A percentile compares a stretch with the other conserved stretches of the same genome.
Conservation (phyloP, 2,888 invertebrate genomes). For the Drosophila nr. fundita region DNA sequence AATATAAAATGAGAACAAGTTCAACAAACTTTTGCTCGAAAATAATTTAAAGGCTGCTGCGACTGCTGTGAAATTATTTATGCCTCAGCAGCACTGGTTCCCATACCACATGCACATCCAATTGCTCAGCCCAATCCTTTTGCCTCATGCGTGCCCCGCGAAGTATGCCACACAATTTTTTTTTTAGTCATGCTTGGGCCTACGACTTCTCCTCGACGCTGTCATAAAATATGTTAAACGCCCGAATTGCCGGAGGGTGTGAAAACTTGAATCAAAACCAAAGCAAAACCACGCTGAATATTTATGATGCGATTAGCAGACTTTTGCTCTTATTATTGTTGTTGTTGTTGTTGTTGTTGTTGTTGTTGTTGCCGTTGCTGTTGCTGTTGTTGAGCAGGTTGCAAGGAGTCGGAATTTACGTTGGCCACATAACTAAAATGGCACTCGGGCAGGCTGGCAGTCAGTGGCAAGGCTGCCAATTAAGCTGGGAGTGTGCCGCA, state of each 20-base stretch:
- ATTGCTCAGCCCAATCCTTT: conserved; percentile 54
- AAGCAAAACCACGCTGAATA: conserved; percentile 73
- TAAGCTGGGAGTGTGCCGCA: conserved; percentile 75
- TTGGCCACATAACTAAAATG: conserved; percentile 57
- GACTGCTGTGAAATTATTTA: conserved; percentile 58
- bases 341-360: conserved; percentile 8
- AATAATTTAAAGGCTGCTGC: conserved; percentile 62
- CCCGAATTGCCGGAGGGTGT: conserved; percentile 75
- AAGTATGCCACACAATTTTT: conserved; percentile 68
- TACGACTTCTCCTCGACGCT: conserved; percentile 20
- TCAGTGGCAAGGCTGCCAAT: conserved; percentile 67
- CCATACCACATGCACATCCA: conserved; percentile 36
- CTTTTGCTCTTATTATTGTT: conserved; percentile 31
- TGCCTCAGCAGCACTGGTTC: conserved; percentile 25
- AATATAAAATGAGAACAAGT: conserved; percentile 52
- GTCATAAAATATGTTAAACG: conserved; percentile 79
- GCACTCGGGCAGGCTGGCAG: conserved; percentile 16
- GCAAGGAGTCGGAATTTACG: conserved; percentile 70
- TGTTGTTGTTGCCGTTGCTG: conserved; percentile 29
- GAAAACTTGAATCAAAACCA: conserved; percentile 76
- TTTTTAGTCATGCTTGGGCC: background rate
- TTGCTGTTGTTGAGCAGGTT: conserved; percentile 59
- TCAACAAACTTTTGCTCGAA: conserved; percentile 72
- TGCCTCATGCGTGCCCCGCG: conserved; percentile 60
- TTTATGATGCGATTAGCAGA: conserved; percentile 79